Evolutionary conservation across 2,888 invertebrate genomes (phyloP).

Genomic region (Vandiemenella viatica): DNA sequence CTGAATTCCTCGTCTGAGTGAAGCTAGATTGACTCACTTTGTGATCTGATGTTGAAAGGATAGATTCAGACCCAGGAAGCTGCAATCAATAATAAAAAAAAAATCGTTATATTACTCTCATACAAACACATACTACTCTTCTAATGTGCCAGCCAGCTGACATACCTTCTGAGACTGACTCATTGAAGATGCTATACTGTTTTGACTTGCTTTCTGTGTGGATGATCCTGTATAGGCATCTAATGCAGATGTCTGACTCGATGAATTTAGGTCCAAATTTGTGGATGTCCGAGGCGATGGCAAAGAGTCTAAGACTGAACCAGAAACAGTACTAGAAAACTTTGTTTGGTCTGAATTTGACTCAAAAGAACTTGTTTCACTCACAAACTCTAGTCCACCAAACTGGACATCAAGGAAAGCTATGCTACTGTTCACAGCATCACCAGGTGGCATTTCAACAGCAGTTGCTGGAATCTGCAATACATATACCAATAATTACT

Average conservation of each 20-base stretch:
- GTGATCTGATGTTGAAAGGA: constrained; percentile 15
- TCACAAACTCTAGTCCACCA: constrained; percentile 67
- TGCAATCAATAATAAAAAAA: constrained; percentile 4
- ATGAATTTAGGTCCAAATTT: constrained; percentile 14
- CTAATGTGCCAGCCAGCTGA: too few relatives aligned
- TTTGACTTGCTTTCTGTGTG: constrained; percentile 13
- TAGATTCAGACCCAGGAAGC: constrained; percentile 15
- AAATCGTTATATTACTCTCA: too few relatives aligned
- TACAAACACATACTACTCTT: too few relatives aligned
- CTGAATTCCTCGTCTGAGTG: constrained; percentile 14
- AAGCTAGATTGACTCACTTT: constrained; percentile 14
- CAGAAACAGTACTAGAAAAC: constrained; percentile 13
- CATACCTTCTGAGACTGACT: constrained; percentile 17
- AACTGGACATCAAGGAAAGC: constrained; percentile 85
- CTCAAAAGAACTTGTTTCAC: constrained; percentile 36
- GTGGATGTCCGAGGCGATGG: constrained; percentile 12
- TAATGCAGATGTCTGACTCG: constrained; percentile 12
- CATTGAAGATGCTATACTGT: constrained; percentile 11
- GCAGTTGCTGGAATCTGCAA: constrained; percentile 77
- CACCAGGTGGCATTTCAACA: constrained; percentile 95
- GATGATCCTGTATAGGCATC: constrained; percentile 14
- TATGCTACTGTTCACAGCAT: constrained; percentile 53
- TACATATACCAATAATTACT: not conserved
- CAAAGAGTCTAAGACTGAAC: constrained; percentile 16
- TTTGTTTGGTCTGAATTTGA: constrained; percentile 13